These are phyloP conservation scores for Lagopus leucura DNA, from an alignment of 2,113 vertebrate species.

Conservation along the genomic window DNA sequence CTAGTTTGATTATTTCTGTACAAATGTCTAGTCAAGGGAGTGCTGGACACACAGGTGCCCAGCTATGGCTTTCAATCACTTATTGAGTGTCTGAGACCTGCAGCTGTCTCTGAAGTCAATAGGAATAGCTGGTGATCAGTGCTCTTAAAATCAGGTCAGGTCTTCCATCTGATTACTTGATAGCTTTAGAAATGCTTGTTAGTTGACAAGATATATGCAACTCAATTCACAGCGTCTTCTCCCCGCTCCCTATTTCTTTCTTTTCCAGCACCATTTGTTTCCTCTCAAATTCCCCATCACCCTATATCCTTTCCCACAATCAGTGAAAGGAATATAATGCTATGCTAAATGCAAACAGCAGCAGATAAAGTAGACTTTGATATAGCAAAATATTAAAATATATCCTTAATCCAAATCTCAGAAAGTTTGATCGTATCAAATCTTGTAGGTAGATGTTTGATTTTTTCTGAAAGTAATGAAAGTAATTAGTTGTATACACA, in stretches of 20 bases:
- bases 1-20: background rate
- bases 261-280: background rate
- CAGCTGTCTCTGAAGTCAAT: background rate
- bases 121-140: background rate
- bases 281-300: background rate
- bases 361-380: background rate
- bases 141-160: background rate
- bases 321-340: background rate
- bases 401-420: background rate
- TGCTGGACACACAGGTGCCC: background rate
- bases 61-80: background rate
- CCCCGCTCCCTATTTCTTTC: background rate
- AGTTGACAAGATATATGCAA: background rate
- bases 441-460: background rate
- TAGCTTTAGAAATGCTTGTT: background rate
- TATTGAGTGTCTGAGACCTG: background rate
- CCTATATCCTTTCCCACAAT: background rate
- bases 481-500: background rate
- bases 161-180: background rate
- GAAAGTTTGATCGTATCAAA: background rate
- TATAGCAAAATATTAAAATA: background rate
- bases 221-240: background rate
- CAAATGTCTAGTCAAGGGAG: background rate
- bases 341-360: background rate
- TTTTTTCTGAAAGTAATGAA: background rate